Evolutionary conservation across 2,888 invertebrate genomes (phyloP).

Genomic region (Tipula lateralis): DNA sequence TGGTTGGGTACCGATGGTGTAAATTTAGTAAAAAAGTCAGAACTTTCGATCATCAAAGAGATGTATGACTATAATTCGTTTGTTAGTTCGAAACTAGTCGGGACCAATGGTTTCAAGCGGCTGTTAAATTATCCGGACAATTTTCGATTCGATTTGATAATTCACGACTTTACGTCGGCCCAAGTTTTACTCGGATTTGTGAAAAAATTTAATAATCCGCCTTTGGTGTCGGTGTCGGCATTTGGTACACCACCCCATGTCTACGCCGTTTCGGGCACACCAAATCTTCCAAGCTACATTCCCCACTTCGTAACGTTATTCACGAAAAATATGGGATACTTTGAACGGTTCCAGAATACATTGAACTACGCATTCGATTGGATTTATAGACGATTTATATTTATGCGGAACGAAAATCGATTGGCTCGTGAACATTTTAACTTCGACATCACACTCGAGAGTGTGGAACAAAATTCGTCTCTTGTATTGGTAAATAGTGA

Average conservation of each 20-base stretch:
- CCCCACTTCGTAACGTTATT: conserved; percentile 29
- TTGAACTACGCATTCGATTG: conserved; percentile 30
- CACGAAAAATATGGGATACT: conserved; percentile 12
- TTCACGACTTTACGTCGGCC: conserved; percentile 29
- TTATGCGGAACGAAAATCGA: conserved; percentile 31
- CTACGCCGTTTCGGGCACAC: conserved; percentile 21
- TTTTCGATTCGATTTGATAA: conserved; percentile 20
- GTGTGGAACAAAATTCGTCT: conserved; percentile 30
- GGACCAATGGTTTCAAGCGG: conserved; percentile 20
- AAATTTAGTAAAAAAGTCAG: conserved; percentile 7
- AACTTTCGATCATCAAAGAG: conserved; percentile 30
- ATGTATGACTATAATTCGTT: conserved; percentile 31
- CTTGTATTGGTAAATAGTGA: conserved; percentile 31
- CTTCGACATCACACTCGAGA: neutral
- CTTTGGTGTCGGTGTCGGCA: conserved; percentile 30
- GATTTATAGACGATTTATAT: conserved; percentile 29
- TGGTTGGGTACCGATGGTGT: conserved; percentile 24
- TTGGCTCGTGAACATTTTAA: conserved; percentile 19
- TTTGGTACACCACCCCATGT: conserved; percentile 28
- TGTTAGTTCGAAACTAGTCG: conserved; percentile 19
- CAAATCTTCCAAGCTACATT: conserved; percentile 31
- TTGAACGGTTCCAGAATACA: conserved; percentile 28
- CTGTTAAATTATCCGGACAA: conserved; percentile 28
- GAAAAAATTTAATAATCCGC: conserved; percentile 27
- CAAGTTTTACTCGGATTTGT: conserved; percentile 27